These are phyloP conservation scores for Trypoxylon attenuatum DNA, from an alignment of 2,888 invertebrate species.

Conservation along the genomic window DNA sequence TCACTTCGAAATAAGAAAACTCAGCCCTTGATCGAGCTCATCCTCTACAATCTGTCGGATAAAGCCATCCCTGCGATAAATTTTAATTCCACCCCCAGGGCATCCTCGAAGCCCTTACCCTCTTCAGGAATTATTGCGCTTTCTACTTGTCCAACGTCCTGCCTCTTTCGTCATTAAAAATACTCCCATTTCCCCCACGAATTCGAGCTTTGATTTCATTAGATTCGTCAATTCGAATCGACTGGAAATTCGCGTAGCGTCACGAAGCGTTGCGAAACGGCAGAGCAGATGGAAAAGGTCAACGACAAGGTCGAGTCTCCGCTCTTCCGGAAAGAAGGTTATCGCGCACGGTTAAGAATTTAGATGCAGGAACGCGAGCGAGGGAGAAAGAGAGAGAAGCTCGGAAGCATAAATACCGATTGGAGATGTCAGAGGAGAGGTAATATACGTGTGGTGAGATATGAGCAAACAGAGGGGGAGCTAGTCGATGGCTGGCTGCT, in stretches of 20 bases:
- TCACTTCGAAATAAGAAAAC: constrained; percentile 14
- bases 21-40: constrained; percentile 3
- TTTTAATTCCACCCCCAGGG: constrained; percentile 21
- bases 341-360: not conserved
- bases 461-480: constrained; percentile 4
- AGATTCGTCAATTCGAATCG: too few species aligned
- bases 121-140: too few species aligned
- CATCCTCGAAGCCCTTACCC: not conserved
- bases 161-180: not conserved
- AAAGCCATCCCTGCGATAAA: constrained; percentile 47
- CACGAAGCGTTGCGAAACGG: too few species aligned
- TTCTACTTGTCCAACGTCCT: not conserved
- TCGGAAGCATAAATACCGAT: constrained; percentile 19
- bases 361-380: not conserved
- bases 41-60: constrained; percentile 31
- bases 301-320: too few species aligned
- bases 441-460: constrained; percentile 29
- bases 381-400: constrained; percentile 1
- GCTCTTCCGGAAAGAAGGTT: too few species aligned
- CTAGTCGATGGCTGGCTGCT: not conserved
- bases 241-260: too few species aligned
- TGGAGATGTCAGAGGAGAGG: constrained; percentile 20
- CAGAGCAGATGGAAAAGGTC: too few species aligned
- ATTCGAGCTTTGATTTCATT: too few species aligned
- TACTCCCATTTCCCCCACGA: too few species aligned